Evolutionary conservation across 1,140 invertebrate species (phyloP).

Genomic region (Scylla paramamosain): DNA sequence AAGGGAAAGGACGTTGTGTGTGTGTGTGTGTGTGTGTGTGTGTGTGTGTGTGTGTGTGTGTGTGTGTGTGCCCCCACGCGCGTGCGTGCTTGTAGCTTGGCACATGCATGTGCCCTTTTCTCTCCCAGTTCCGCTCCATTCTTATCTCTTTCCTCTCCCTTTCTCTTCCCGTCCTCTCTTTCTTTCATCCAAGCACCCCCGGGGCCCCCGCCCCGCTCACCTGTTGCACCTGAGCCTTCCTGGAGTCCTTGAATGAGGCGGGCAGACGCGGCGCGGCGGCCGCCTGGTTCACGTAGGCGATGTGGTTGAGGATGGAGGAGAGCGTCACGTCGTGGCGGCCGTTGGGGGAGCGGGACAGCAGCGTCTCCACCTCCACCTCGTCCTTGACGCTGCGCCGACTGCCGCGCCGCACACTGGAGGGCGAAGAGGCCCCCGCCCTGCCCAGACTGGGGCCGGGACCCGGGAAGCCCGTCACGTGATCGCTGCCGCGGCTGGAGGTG

Average conservation of each 20-base stretch:
- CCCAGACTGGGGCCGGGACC: slow-evolving; percentile 32
- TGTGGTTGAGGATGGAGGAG: slow-evolving; percentile 84
- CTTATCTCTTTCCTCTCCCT: not conserved
- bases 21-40: no score
- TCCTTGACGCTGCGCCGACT: slow-evolving; percentile 71
- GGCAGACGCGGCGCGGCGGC: slow-evolving; percentile 76
- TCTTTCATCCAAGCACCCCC: not conserved
- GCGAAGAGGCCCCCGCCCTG: slow-evolving; percentile 57
- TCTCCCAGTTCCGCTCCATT: no score
- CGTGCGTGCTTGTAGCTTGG: no score
- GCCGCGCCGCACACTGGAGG: slow-evolving; percentile 58
- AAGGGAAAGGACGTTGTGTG: no score
- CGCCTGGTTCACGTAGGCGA: slow-evolving; percentile 83
- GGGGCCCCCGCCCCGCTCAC: slow-evolving; percentile 78
- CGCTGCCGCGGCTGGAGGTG: slow-evolving; percentile 71
- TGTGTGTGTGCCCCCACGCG: no score
- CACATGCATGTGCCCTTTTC: no score
- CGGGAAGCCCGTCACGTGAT: slow-evolving; percentile 51
- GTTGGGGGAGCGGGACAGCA: slow-evolving; percentile 25
- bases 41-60: no score
- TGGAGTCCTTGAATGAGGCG: slow-evolving; percentile 77
- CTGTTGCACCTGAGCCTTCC: slow-evolving; percentile 80
- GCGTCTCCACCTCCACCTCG: slow-evolving; percentile 62
- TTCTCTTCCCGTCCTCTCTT: not conserved
- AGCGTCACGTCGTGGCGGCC: slow-evolving; percentile 80